Base-by-base conservation (phyloP, 2,888 invertebrate genomes). In the Stenodera caucasica region DNA sequence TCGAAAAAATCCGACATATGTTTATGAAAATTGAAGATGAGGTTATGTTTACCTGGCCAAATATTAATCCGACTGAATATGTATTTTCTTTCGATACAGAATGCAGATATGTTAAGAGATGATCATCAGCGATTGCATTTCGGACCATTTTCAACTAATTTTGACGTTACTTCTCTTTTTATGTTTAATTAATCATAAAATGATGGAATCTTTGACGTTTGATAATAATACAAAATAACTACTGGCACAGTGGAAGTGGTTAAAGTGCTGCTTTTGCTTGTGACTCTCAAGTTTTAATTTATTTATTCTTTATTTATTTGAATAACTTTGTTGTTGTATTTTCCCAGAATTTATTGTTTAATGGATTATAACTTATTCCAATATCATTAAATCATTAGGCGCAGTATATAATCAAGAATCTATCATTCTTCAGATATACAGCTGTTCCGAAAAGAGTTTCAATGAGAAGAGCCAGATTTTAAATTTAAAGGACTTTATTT, bases 1-100 rank as follows among this genome's bases (percentile, higher is more conserved):
- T 40, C 2, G 18, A 15, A 5, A 37, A 15, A 45, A 18, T 18
- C 2, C 9, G 59, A 69, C 66, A 70, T 70, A 70, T 69, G 67
- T 40, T 33, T 37, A 49, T 15, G 49, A 57, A 54, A 58, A 64
- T 37, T 54, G 57, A 53, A 55, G 64, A 65, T 69, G 61, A 53
- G 58, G 58, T 62, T 55, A 55, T 52, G 67, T 74, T 77, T 82
- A 91, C 92, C 86, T 93, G 92, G 65, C 92, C 92, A 69, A 92
- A 82, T 74, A 92, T 89, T 74, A 93, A 82, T 65, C 92, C 92
- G 64, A 90, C 85, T 40, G 86, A 86, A 75, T 88, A 88, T 69
- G 81, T 82, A 75, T 88, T 86, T 65, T 86, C 81, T 60, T 85
- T 83, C 11, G 86, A 84, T 74, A 89, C 84, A 70, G 85, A 85